Conservation (phyloP, 1,140 invertebrate genomes). For the Drosophila paulistorum region DNA sequence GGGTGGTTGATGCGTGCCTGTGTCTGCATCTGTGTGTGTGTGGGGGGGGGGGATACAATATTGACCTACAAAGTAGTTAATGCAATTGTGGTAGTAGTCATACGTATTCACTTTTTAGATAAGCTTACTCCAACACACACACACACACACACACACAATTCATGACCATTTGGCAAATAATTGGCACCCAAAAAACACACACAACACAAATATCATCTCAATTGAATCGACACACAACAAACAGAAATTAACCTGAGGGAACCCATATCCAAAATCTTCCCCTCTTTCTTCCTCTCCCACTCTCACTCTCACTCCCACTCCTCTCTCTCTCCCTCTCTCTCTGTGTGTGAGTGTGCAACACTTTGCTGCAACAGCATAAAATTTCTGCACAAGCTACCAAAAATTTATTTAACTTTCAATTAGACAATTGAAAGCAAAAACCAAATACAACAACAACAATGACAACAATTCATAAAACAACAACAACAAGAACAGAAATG, state of each 20-base stretch:
- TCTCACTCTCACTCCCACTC: too few species aligned
- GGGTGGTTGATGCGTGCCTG: not conserved
- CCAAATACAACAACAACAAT: constrained; percentile 22
- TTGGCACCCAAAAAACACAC: constrained; percentile 22
- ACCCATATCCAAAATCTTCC: not conserved
- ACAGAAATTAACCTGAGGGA: constrained; percentile 54
- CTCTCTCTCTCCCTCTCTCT: too few species aligned
- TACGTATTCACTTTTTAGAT: constrained; percentile 12
- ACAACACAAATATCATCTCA: constrained; percentile 7
- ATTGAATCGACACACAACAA: constrained; percentile 35
- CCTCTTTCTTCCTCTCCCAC: constrained; percentile 5
- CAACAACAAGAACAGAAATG: too few species aligned
- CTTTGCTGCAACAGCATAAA: constrained; percentile 69
- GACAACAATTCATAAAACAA: constrained; percentile 20
- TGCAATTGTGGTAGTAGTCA: not conserved
- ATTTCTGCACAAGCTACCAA: constrained; percentile 68
- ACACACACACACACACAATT: constrained; percentile 38
- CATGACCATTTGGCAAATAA: constrained; percentile 49
- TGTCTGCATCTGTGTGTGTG: constrained; percentile 10
- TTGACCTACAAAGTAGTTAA: constrained; percentile 51
- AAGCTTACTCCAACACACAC: constrained; percentile 15
- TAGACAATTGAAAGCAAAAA: constrained; percentile 71
- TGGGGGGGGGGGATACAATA: constrained; percentile 8
- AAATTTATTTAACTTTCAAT: constrained; percentile 77
- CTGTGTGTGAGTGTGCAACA: constrained; percentile 11